These are phyloP conservation scores for Trachythela sp. DNA, from an alignment of 64 coral and sea anemone genomes.

Conservation along the genomic window DNA sequence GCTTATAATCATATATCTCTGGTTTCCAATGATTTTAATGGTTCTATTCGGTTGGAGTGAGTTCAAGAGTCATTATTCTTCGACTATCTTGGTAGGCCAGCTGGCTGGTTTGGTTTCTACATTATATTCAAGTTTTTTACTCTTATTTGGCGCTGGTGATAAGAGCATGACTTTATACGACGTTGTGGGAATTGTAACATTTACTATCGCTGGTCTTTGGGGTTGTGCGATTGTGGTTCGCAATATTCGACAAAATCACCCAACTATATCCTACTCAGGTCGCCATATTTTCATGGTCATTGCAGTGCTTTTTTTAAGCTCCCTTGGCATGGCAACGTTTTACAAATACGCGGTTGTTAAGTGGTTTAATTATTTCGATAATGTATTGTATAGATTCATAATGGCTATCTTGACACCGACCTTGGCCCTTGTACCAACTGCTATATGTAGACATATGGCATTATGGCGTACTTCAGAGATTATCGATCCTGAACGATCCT, in stretches of 20 bases:
- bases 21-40: not conserved
- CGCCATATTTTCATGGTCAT: not conserved
- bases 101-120: not conserved
- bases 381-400: not conserved
- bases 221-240: not conserved
- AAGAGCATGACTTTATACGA: too few species aligned
- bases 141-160: too few species aligned
- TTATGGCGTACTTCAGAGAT: not conserved
- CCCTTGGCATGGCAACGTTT: not conserved
- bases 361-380: not conserved
- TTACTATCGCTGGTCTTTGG: not conserved
- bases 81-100: not conserved
- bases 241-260: not conserved
- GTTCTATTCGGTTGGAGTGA: not conserved
- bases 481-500: not conserved
- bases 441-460: not conserved
- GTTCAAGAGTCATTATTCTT: too few species aligned
- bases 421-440: not conserved
- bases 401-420: not conserved
- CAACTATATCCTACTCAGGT: not conserved
- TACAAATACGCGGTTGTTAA: not conserved
- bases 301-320: not conserved
- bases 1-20: not conserved
- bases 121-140: not conserved
- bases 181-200: not conserved